A percentile compares a stretch with the other conserved stretches of the same genome.
Conservation (phyloP, 2,113 vertebrate species). For the Emydocephalus ijimae region DNA sequence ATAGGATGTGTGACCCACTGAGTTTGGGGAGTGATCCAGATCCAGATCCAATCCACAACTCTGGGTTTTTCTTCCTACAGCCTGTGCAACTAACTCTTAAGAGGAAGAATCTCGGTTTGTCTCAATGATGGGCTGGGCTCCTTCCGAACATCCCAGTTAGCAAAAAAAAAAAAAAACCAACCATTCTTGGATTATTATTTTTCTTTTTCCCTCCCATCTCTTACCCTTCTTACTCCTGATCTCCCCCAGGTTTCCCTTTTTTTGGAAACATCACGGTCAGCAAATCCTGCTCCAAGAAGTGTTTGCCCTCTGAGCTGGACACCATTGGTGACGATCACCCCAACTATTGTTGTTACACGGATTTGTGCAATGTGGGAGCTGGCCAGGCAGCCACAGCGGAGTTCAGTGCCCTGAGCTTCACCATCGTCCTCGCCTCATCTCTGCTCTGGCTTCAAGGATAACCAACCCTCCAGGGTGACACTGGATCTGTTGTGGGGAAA, state of each 20-base stretch:
- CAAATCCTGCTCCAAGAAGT: conserved; percentile 35
- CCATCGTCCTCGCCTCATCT: fast-evolving
- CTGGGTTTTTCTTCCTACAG: not conserved
- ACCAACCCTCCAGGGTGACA: not conserved
- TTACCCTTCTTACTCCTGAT: not conserved
- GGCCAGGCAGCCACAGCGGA: fast-evolving
- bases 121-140: not conserved
- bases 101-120: not conserved
- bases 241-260: conserved; percentile 53
- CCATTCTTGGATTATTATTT: not conserved
- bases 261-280: conserved; percentile 44
- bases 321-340: conserved; percentile 18
- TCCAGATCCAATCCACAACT: not conserved
- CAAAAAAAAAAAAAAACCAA: too few species aligned
- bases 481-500: not conserved
- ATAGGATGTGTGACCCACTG: not conserved
- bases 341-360: conserved; percentile 31
- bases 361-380: conserved; percentile 23
- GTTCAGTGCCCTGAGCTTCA: fast-evolving
- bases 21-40: not conserved
- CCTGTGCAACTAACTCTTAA: not conserved
- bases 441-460: not conserved
- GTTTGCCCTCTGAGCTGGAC: fast-evolving
- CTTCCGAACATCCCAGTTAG: not conserved
- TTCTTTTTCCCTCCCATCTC: fast-evolving